These are phyloP conservation scores for Apamea epomidion DNA, from an alignment of 2,888 invertebrate genomes.

Conservation along the genomic window DNA sequence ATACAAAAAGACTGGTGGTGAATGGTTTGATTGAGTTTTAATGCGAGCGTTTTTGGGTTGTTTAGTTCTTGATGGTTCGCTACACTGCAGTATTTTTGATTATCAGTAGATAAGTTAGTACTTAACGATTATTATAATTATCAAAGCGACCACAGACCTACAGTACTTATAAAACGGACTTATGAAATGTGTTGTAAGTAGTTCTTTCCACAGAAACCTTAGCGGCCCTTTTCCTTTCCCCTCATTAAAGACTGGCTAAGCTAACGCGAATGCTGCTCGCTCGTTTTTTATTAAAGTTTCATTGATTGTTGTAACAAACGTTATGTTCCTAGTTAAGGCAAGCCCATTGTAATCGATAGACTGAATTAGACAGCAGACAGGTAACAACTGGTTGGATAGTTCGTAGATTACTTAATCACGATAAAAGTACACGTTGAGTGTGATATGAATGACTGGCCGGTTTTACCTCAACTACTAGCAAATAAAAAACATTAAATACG, in stretches of 20 bases:
- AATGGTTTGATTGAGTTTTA: neutral
- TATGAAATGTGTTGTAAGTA: slow-evolving; percentile 11
- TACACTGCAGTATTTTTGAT: neutral
- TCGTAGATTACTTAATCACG: slow-evolving; percentile 50
- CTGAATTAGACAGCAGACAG: slow-evolving; percentile 44
- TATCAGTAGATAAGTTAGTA: neutral
- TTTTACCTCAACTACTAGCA: slow-evolving; percentile 25
- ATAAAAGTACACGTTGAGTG: slow-evolving; percentile 26
- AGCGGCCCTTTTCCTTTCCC: slow-evolving; percentile 6
- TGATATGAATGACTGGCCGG: slow-evolving; percentile 33
- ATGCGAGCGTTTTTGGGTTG: neutral
- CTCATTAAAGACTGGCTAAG: neutral
- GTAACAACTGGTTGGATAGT: slow-evolving; percentile 21
- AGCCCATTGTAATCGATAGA: slow-evolving; percentile 32
- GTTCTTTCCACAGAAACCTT: slow-evolving; percentile 11
- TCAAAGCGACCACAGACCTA: neutral
- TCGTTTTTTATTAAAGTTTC: slow-evolving; percentile 20
- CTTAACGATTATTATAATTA: neutral
- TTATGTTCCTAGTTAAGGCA: slow-evolving; percentile 4
- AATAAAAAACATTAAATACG: slow-evolving; percentile 36
- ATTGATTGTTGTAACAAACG: slow-evolving; percentile 14
- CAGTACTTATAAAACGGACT: neutral
- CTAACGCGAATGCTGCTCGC: slow-evolving; percentile 1
- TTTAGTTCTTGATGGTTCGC: neutral
- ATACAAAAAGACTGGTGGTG: neutral